Base-by-base conservation (phyloP, 2,888 invertebrate genomes). In the Pollenia griseotomentosa region DNA sequence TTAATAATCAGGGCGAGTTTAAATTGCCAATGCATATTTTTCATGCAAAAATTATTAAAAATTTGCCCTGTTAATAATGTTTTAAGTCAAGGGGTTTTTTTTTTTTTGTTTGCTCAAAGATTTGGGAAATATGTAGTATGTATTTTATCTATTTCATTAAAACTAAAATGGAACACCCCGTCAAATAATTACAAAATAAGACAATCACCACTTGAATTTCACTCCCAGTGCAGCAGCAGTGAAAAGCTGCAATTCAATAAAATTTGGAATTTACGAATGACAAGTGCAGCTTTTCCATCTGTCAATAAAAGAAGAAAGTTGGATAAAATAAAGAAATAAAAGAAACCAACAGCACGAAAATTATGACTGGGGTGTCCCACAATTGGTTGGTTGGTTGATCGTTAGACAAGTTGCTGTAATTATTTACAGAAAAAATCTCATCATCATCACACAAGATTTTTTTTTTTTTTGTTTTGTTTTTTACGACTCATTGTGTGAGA, bases 401-500 rank as follows among this genome's bases (percentile, higher is more conserved):
- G 66, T 57, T 66, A 33, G 12, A 55, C 53, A 77, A 77, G 23
- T 63, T 75, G 63, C 4, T 55, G 10, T 53, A 23, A 19, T 71
- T 14, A 11, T 11, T 71, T 57, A 19, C 3, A 14, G 16, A 40
- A 63, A 82, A 57, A 44, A 23, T 70, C 55, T 33, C 57, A 66
- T 46, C 40, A 42, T 16, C n/a, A 46, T 10, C 16, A 33, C 11
- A 65, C 33, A 44, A 19, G 6, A 48, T 19, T 74, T 61, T 74
- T 23, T 23, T 23, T 23, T 23, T 23, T 23, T 23, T 23, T 23
- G 1, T 2, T 23, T 23, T 23, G 23, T 23, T 23, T 23, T 3
- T 66, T 70, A 16, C 42, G 53, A 63, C 19, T 55, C n/a, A 46
- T 68, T 68, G 53, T 74, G 44, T 75, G 59, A 53, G 44, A 75